Base-by-base conservation (phyloP, 2,888 invertebrate species). In the Phlogophora meticulosa region DNA sequence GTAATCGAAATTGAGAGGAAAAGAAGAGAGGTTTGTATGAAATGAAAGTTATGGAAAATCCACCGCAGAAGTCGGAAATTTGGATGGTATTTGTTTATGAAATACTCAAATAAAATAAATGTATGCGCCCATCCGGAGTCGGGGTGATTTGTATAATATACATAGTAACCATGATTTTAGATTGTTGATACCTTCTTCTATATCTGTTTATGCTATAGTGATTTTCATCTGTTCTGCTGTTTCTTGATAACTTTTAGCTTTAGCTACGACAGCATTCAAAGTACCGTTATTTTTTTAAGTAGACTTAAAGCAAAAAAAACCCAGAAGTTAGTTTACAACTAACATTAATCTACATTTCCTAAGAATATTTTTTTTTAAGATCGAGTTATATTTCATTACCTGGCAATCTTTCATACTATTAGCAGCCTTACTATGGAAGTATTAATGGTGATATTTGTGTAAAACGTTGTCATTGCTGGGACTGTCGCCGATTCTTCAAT, bases 311-410 rank as follows among this genome's bases (percentile, higher is more conserved):
- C 10, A 17, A 38, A 9, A n/a, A 49, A 61, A 62, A 52, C 57
- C 43, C 49, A 43, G 22, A 66, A 57, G 2, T 55, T 36, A 52
- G 22, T 63, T 75, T 61, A 42, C 38, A 53, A 68, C 60, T 51
- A 52, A 20, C 10, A 48, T 59, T 77, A 59, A 80, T 81, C 65
- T 72, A 42, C 34, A 40, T 51, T 40, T 74, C 69, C 78, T 36
- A 11, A 63, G 78, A 71, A 78, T 64, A 55, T 5, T 48, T 0
- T 32, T 59, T 67, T 80, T 59, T 67, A n/a, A 38, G n/a, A 24
- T 34, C 17, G n/a, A 56, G 34, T 59, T 36, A n/a, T 59, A 52
- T 66, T 60, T 58, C 34, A 32, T 40, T 72, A 80, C 72, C 78
- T 78, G 78, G 7, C 0, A 2, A 38, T 15, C 11, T 36, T 40